These are phyloP conservation scores for Raphicerus campestris DNA, from an alignment of 2,113 vertebrate species.

Conservation along the genomic window DNA sequence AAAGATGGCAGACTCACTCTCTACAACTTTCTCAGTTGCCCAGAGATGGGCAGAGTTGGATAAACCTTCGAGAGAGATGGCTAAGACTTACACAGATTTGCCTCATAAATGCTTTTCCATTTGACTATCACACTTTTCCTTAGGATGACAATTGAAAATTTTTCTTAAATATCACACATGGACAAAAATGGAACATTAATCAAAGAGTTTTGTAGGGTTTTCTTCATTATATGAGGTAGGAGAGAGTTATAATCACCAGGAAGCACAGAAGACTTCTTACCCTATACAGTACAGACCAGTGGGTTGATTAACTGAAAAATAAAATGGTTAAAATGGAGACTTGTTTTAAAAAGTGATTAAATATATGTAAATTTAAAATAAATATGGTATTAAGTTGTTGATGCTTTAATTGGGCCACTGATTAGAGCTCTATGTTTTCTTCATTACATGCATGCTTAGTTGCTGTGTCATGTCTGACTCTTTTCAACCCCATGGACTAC, in stretches of 20 bases:
- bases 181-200: not conserved
- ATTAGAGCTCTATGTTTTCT: not conserved
- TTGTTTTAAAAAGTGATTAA: conserved; percentile 20
- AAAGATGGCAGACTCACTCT: not conserved
- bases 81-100: not conserved
- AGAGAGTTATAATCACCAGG: not conserved
- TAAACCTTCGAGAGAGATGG: not conserved
- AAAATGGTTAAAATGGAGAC: not conserved
- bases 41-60: not conserved
- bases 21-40: not conserved
- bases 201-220: not conserved
- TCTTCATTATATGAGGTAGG: not conserved
- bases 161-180: not conserved
- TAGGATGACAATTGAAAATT: not conserved
- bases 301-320: conserved; percentile 19
- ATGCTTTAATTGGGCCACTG: not conserved
- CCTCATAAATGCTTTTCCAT: not conserved
- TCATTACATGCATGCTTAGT: not conserved
- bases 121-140: not conserved
- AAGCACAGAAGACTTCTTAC: not conserved
- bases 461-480: not conserved
- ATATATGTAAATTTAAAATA: conserved; percentile 24
- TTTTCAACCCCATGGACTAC: too few relatives aligned
- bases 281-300: not conserved
- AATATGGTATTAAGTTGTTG: not conserved